phyloP scores from a whole-genome alignment of 2,113 vertebrate genomes.

The Mus pahari region DNA sequence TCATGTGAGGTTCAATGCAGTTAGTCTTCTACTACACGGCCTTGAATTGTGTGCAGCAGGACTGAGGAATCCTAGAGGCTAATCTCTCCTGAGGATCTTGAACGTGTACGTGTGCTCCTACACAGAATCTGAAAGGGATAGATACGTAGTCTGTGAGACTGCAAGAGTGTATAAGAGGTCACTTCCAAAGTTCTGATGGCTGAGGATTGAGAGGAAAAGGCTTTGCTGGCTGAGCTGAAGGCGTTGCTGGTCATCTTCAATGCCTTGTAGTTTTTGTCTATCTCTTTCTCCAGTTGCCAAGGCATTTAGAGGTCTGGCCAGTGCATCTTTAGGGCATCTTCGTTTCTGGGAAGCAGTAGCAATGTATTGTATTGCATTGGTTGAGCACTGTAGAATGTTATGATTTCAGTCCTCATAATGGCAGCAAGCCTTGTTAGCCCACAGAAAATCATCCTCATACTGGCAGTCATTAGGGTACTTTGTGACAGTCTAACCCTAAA shows the following conservation, averaged over 20 bases:
- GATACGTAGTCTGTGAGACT: background rate
- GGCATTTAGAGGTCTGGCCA: background rate
- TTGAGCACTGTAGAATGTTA: background rate
- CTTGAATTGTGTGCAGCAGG: background rate
- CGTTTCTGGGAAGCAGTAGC: slow-evolving; percentile 30
- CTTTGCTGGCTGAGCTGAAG: background rate
- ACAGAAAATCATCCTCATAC: background rate
- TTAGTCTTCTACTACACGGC: background rate
- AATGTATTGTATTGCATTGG: background rate
- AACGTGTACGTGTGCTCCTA: background rate
- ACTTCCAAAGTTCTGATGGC: background rate
- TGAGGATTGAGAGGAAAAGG: background rate
- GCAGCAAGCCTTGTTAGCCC: slow-evolving; percentile 12
- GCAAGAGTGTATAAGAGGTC: background rate
- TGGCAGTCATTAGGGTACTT: background rate
- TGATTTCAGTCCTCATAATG: background rate
- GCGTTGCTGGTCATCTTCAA: background rate
- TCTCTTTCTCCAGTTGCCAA: background rate
- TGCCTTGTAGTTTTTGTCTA: background rate
- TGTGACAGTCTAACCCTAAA: slow-evolving; percentile 33
- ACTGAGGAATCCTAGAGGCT: background rate
- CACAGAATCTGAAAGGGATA: background rate
- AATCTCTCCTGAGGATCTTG: background rate
- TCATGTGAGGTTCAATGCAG: background rate
- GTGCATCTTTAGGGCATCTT: background rate